A percentile compares a stretch with the other conserved stretches of the same genome.
Conservation (phyloP, 2,113 vertebrate species). For the Pitta sordida region DNA sequence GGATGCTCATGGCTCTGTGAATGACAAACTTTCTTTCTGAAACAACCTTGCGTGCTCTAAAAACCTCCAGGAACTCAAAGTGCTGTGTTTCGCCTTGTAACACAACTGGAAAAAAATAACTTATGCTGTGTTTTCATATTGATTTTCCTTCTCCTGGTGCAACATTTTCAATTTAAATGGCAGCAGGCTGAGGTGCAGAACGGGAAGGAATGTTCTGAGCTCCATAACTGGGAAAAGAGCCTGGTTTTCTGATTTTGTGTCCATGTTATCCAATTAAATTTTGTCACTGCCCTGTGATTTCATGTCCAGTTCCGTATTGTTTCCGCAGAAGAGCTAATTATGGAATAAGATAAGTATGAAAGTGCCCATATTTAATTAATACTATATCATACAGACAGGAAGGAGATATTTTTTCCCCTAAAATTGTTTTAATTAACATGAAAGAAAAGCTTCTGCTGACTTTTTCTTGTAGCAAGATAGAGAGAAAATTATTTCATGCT, state of each 20-base stretch:
- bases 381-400: not conserved
- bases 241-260: constrained; percentile 41
- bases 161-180: constrained; percentile 33
- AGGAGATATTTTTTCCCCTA: not conserved
- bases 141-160: constrained; percentile 37
- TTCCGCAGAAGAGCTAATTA: constrained; percentile 47
- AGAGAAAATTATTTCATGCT: constrained; percentile 22
- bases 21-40: not conserved
- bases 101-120: not conserved
- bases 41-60: not conserved
- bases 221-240: constrained; percentile 33
- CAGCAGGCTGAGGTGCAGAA: constrained; percentile 2
- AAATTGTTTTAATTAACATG: constrained; percentile 49
- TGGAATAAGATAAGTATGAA: constrained; percentile 2
- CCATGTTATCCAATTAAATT: constrained; percentile 28
- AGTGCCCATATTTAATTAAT: constrained; percentile 44
- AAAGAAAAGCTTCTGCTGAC: constrained; percentile 38
- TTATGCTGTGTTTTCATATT: not conserved
- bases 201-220: not conserved
- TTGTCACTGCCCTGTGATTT: constrained; percentile 49
- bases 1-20: not conserved
- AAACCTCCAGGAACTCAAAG: not conserved
- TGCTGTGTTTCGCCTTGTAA: not conserved
- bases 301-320: constrained; percentile 4
- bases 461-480: constrained; percentile 28